phyloP scores from a whole-genome alignment of 2,797 vertebrate genomes.

The Rhynchonycteris naso region DNA sequence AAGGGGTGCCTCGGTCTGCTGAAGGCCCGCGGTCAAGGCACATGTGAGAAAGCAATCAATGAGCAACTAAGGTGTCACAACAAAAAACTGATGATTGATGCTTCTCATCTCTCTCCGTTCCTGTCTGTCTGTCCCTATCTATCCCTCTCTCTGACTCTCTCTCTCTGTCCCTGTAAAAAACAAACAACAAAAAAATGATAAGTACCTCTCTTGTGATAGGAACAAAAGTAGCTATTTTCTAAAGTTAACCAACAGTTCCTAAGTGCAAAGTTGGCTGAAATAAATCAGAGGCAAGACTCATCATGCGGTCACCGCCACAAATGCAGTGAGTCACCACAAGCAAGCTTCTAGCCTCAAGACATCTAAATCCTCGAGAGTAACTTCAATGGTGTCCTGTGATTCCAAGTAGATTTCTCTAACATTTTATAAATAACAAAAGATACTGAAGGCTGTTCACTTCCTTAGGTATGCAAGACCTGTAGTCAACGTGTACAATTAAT shows the following conservation, averaged over 20 bases:
- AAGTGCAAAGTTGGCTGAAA: neutral
- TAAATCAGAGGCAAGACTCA: neutral
- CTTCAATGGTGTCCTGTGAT: too few species aligned
- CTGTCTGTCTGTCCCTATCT: too few species aligned
- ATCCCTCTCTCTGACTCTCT: too few species aligned
- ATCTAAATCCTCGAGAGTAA: neutral
- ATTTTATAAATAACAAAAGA: neutral
- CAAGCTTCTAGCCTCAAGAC: neutral
- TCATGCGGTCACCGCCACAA: neutral
- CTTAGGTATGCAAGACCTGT: neutral
- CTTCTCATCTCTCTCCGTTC: too few species aligned
- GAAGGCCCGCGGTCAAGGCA: too few species aligned
- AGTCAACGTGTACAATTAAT: neutral
- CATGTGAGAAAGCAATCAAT: too few species aligned
- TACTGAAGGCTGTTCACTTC: neutral
- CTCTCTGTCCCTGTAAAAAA: too few species aligned
- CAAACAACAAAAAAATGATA: too few species aligned
- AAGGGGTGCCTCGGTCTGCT: too few species aligned
- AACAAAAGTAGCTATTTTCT: conserved; percentile 27
- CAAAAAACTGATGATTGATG: too few species aligned
- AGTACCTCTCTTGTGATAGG: neutral
- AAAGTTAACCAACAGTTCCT: neutral
- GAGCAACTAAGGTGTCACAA: too few species aligned
- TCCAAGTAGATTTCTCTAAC: neutral
- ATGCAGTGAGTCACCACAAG: neutral